Conservation (phyloP, 2,113 vertebrate species). For the Astur gentilis region DNA sequence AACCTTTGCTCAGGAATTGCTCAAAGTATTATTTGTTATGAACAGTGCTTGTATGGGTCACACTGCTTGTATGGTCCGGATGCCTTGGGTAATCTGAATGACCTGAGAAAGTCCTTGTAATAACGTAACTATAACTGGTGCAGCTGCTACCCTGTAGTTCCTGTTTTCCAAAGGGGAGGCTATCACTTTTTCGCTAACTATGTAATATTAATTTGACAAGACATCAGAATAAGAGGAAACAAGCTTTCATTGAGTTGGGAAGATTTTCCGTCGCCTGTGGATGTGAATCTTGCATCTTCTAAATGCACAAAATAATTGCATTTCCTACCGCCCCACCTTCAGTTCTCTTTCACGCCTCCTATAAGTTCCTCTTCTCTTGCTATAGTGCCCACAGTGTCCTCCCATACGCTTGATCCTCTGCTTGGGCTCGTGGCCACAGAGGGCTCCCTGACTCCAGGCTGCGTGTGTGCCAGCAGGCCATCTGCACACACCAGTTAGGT, state of each 20-base stretch:
- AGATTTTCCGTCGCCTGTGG: background rate
- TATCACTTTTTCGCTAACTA: background rate
- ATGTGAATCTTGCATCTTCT: background rate
- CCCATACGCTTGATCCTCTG: background rate
- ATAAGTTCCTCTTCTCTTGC: background rate
- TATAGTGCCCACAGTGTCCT: background rate
- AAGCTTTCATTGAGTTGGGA: background rate
- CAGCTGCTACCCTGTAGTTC: background rate
- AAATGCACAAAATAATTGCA: background rate
- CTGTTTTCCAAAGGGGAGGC: background rate
- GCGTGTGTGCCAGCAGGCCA: background rate
- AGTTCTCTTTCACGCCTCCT: background rate
- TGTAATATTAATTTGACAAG: background rate
- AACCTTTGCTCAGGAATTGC: background rate
- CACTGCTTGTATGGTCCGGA: background rate
- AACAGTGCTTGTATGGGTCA: background rate
- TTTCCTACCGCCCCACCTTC: background rate
- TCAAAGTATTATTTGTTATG: background rate
- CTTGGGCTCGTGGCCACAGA: background rate
- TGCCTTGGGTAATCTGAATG: background rate
- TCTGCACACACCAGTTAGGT: background rate
- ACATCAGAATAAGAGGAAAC: background rate
- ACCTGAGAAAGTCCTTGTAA: background rate
- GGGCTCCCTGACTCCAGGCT: background rate
- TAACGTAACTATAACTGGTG: background rate